These are phyloP conservation scores for Ormyrus nitidulus DNA, from an alignment of 2,888 invertebrate genomes.

Conservation along the genomic window DNA sequence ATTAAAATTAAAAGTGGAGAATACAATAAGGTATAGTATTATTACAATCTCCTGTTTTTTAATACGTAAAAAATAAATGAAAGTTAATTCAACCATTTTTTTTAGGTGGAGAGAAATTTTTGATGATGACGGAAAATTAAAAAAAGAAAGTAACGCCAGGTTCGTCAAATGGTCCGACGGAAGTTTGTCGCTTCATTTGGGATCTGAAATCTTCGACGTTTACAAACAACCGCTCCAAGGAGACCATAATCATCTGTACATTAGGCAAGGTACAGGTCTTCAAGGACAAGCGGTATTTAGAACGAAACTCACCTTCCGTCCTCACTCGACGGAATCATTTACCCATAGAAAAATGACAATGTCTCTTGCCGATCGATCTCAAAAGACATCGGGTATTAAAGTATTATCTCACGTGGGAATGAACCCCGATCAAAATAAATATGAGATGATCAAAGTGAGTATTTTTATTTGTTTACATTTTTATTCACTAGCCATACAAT, in stretches of 20 bases:
- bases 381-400: slow-evolving; percentile 96
- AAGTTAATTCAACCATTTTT: background rate
- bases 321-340: slow-evolving; percentile 98
- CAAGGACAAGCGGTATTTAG: slow-evolving; percentile 98
- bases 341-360: slow-evolving; percentile 99
- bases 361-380: slow-evolving; percentile 95
- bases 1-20: slow-evolving; percentile 95
- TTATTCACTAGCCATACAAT: no score
- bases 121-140: slow-evolving; percentile 87
- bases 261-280: slow-evolving; percentile 97
- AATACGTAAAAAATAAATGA: background rate
- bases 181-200: slow-evolving; percentile 96
- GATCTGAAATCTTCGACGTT: slow-evolving; percentile 98
- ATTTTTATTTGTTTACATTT: slow-evolving; percentile 28
- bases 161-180: slow-evolving; percentile 99
- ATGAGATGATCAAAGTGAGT: slow-evolving; percentile 90
- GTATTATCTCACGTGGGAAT: slow-evolving; percentile 94
- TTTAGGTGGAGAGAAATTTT: slow-evolving; percentile 88
- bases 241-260: slow-evolving; percentile 98
- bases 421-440: slow-evolving; percentile 95
- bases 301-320: slow-evolving; percentile 97
- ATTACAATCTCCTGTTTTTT: background rate
- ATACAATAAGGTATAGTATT: slow-evolving; percentile 85
- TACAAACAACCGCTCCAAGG: slow-evolving; percentile 95
- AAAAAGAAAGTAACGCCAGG: slow-evolving; percentile 95